Percentiles rank a stretch among this genome's conserved stretches.
phyloP scores from a whole-genome alignment of 2,888 invertebrate genomes.

The Heteropelma amictum region DNA sequence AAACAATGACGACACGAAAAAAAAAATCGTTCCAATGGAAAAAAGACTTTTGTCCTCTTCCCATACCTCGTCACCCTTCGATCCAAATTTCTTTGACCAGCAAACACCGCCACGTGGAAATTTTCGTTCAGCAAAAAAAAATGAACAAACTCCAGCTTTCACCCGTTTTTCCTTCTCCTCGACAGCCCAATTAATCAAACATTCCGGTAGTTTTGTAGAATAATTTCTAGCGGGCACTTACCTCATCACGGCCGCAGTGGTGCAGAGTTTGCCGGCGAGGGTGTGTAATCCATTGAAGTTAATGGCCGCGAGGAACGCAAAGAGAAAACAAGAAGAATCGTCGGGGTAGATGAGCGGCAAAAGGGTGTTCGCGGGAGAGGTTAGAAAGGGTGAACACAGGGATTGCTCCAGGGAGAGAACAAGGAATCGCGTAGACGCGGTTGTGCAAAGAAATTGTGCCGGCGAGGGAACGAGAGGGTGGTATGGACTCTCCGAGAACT shows the following conservation, averaged over 20 bases:
- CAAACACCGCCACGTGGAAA: no score
- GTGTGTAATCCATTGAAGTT: conserved; percentile 49
- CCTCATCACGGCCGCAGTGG: conserved; percentile 13
- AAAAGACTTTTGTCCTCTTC: no score
- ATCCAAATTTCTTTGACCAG: no score
- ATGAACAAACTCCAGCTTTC: not conserved
- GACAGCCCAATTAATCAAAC: conserved; percentile 16
- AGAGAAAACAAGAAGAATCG: conserved; percentile 43
- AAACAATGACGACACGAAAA: no score
- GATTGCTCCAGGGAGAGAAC: conserved; percentile 11
- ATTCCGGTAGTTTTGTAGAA: conserved; percentile 9
- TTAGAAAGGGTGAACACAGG: conserved; percentile 50
- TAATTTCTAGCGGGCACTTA: conserved; percentile 33
- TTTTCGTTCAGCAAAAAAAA: no score
- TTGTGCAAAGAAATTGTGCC: conserved; percentile 33
- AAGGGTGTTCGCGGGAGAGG: conserved; percentile 30
- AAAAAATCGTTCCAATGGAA: not conserved
- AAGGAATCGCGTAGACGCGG: not conserved
- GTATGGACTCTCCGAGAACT: conserved; percentile 41
- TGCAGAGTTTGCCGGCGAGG: not conserved
- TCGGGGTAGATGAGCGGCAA: conserved; percentile 8
- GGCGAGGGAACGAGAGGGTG: conserved; percentile 26
- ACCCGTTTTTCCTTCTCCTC: not conserved
- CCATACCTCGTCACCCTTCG: no score
- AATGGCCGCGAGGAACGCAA: conserved; percentile 44